These are phyloP conservation scores for Ethmia dodecea DNA, from an alignment of 2,888 invertebrate genomes.

Conservation along the genomic window DNA sequence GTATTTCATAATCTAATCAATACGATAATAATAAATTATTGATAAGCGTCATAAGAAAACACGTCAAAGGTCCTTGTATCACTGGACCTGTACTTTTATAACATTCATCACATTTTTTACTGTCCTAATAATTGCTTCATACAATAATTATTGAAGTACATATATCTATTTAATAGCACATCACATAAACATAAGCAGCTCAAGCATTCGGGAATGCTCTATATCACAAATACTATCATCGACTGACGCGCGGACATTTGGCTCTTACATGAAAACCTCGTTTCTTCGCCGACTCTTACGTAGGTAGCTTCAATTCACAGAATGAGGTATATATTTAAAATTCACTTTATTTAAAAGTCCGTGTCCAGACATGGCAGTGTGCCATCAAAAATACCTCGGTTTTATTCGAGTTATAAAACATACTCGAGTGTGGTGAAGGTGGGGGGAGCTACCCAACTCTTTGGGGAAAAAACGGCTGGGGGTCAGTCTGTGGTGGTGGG, in stretches of 20 bases:
- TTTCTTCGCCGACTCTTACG: conserved; percentile 41
- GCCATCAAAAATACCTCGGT: conserved; percentile 49
- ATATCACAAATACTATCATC: not conserved
- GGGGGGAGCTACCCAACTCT: conserved; percentile 52
- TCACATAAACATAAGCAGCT: not conserved
- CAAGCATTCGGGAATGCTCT: no score
- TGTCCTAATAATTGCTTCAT: not conserved
- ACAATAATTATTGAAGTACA: not conserved
- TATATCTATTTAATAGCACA: no score
- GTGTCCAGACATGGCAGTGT: conserved; percentile 61
- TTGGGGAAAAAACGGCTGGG: conserved; percentile 61
- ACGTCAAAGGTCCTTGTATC: no score
- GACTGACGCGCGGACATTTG: conserved; percentile 3
- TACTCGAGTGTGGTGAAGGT: conserved; percentile 15
- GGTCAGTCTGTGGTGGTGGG: conserved; percentile 55
- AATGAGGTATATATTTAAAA: conserved; percentile 58
- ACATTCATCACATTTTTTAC: not conserved
- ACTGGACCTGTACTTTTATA: no score
- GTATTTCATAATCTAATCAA: no score
- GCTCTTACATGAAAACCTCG: conserved; percentile 16
- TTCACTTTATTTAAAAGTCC: conserved; percentile 49
- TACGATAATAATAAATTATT: no score
- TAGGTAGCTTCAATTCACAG: conserved; percentile 36
- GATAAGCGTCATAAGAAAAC: no score
- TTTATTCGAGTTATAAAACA: conserved; percentile 22